Evolutionary conservation across 2,113 vertebrate genomes (phyloP).

Genomic region (Murina feae): DNA sequence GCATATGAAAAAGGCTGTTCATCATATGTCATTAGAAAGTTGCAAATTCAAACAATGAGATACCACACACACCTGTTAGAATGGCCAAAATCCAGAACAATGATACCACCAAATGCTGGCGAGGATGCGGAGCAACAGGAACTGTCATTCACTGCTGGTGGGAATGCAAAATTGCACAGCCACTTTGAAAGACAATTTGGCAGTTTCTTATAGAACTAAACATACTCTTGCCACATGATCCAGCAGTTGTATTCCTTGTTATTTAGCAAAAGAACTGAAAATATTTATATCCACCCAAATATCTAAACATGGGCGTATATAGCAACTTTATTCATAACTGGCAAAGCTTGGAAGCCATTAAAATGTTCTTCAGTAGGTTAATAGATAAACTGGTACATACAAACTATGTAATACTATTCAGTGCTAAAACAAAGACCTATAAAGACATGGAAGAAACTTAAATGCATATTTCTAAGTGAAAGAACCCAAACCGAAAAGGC

Average conservation of each 20-base stretch:
- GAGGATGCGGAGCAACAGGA: neutral
- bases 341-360: neutral
- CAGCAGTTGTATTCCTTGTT: neutral
- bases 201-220: neutral
- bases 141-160: neutral
- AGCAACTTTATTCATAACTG: neutral
- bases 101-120: neutral
- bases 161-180: neutral
- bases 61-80: neutral
- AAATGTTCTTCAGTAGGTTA: neutral
- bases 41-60: neutral
- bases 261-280: neutral
- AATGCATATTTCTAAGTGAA: neutral
- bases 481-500: neutral
- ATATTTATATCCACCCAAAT: neutral
- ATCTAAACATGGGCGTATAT: neutral
- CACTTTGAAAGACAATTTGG: neutral
- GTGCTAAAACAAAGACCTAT: neutral
- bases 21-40: neutral
- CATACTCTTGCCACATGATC: neutral
- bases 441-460: neutral
- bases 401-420: neutral
- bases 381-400: neutral
- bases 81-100: neutral
- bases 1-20: neutral